Evolutionary conservation across 2,888 invertebrate genomes (phyloP), one percentile per base, ranked within the genome.

Genomic region (Idaea aversata): DNA sequence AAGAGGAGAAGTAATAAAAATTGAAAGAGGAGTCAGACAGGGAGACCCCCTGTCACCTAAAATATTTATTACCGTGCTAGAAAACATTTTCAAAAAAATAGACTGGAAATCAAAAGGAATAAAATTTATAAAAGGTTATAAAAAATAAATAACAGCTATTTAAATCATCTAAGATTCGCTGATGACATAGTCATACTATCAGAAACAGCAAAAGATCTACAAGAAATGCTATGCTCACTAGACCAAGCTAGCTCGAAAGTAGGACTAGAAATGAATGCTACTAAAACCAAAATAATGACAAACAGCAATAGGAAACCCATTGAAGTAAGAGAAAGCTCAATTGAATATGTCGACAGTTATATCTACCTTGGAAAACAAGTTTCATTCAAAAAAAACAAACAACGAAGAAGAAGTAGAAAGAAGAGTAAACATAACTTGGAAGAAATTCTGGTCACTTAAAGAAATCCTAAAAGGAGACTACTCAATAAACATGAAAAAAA

Each of bases 251-350:
- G 72, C n/a, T 6, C 38, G 15, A 15, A 67, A 57, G 67, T 65
- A 57, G 74, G 73, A 1, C 57, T 75, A 38, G 67, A 75, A 67
- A 72, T 72, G 1, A 70, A 75, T 15, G 38, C 65, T 15, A 59
- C 59, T 15, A 75, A 73, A 67, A 71, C 73, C 5, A 75, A 71
- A 34, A 59, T 67, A 6, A 73, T 75, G 73, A 70, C 70, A n/a
- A 70, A 70, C 34, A 67, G 67, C 35, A 25, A 25, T 25, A 25
- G 25, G 25, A 25, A 25, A 25, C 25, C 25, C 25, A 25, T 25
- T 25, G 3, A 25, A 25, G 25, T 25, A 25, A 25, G 25, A 25
- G 25, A 25, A 25, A 25, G 25, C 25, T 25, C 25, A 25, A 25
- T 25, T 25, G 25, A 25, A 25, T 25, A 25, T 25, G 25, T 25